phyloP scores from a whole-genome alignment of 2,888 invertebrate genomes.

The Ganaspis brasiliensis region DNA sequence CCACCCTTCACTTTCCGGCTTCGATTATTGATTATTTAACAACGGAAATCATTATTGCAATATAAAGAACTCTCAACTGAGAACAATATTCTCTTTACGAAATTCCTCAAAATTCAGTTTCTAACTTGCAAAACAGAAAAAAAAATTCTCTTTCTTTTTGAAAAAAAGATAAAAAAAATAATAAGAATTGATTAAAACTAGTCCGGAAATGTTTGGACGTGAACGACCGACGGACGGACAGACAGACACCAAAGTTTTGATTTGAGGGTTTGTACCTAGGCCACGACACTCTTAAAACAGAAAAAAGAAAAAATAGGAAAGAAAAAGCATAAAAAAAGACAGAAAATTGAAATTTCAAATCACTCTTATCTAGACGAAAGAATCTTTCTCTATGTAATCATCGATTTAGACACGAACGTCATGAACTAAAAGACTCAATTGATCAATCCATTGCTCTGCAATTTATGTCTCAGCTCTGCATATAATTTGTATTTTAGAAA shows the following conservation, averaged over 20 bases:
- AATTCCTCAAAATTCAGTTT: background rate
- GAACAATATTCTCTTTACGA: no score
- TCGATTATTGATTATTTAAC: conserved; percentile 20
- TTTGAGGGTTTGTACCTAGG: no score
- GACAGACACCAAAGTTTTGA: no score
- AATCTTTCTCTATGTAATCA: background rate
- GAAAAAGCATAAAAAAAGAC: background rate
- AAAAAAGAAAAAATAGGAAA: no score
- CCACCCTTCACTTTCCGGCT: conserved; percentile 18
- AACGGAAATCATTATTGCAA: background rate
- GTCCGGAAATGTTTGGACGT: no score
- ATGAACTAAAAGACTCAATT: background rate
- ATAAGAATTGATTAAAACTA: no score
- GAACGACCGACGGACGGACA: no score
- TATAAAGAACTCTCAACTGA: background rate
- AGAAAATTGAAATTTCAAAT: background rate
- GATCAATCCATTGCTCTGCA: conserved; percentile 9
- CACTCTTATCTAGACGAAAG: background rate
- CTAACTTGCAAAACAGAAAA: no score
- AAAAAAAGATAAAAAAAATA: no score
- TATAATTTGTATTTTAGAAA: conserved; percentile 20
- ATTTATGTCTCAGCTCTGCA: conserved; percentile 15
- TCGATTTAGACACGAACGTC: background rate
- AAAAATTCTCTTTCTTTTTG: no score
- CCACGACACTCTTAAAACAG: no score